Conservation (phyloP, 2,888 invertebrate genomes). For the Dasypogon diadema region DNA sequence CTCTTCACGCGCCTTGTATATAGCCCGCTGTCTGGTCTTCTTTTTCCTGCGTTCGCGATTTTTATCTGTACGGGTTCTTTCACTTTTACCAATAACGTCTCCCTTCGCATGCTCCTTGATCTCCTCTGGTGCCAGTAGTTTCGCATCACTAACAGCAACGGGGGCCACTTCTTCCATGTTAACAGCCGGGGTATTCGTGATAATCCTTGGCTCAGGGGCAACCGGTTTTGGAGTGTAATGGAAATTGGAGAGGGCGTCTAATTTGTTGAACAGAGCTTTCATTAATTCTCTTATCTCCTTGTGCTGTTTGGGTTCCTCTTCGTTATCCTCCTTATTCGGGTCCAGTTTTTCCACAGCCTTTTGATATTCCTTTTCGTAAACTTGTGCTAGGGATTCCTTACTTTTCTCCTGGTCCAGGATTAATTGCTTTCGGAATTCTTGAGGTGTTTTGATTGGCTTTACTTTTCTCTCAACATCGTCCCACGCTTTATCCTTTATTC, state of each 20-base stretch:
- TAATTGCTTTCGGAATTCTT: conserved; percentile 88
- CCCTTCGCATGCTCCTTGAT: conserved; percentile 75
- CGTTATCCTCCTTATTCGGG: conserved; percentile 60
- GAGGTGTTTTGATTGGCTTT: conserved; percentile 84
- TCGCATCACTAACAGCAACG: conserved; percentile 84
- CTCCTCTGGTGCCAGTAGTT: conserved; percentile 93
- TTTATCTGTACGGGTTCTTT: conserved; percentile 87
- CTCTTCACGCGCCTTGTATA: conserved; percentile 70
- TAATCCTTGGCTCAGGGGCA: conserved; percentile 88
- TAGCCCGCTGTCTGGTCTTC: conserved; percentile 79
- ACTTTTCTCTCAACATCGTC: conserved; percentile 92
- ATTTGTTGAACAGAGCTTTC: conserved; percentile 81
- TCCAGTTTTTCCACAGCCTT: conserved; percentile 73
- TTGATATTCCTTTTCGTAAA: conserved; percentile 91
- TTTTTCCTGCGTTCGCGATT: conserved; percentile 89
- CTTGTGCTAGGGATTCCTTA: conserved; percentile 90
- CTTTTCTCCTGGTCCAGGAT: conserved; percentile 94
- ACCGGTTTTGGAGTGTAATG: conserved; percentile 92
- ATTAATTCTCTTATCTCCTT: conserved; percentile 82
- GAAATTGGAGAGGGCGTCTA: conserved; percentile 94
- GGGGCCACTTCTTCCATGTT: conserved; percentile 97
- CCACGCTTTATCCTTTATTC: conserved; percentile 94
- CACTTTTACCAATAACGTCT: conserved; percentile 76
- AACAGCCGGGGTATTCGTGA: conserved; percentile 91
- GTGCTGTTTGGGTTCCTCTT: conserved; percentile 82